Conservation (phyloP, 2,888 invertebrate species). For the Ectemnius continuus region DNA sequence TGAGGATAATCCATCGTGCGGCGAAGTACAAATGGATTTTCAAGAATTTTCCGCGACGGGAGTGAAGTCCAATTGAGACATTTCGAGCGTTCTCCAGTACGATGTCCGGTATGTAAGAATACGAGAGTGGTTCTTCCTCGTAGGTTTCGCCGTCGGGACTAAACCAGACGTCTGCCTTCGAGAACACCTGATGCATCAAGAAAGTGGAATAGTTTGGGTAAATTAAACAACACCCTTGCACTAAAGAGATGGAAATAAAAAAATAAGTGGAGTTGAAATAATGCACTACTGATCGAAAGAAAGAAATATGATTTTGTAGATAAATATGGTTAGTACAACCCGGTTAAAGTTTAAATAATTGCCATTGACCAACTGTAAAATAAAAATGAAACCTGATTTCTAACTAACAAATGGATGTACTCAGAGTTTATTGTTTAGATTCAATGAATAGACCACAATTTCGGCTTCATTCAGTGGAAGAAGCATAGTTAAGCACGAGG, state of each 20-base stretch:
- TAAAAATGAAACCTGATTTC: too few species aligned
- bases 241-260: not conserved
- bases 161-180: constrained; percentile 83
- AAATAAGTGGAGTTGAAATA: too few species aligned
- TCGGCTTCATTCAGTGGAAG: not conserved
- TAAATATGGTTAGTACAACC: too few species aligned
- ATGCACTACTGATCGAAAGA: too few species aligned
- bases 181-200: constrained; percentile 80
- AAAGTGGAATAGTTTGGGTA: not conserved
- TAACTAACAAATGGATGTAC: too few species aligned
- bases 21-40: constrained; percentile 84
- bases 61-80: constrained; percentile 83
- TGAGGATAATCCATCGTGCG: constrained; percentile 85
- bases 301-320: too few species aligned
- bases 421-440: too few species aligned
- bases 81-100: constrained; percentile 84
- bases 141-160: constrained; percentile 72
- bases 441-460: too few species aligned
- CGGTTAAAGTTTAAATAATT: too few species aligned
- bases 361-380: too few species aligned
- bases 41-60: constrained; percentile 82
- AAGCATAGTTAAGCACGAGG: not conserved
- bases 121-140: constrained; percentile 71
- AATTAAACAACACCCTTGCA: not conserved
- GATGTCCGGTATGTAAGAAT: constrained; percentile 82